Evolutionary conservation across 1,140 invertebrate genomes (phyloP), one percentile per base, ranked within the genome.

Genomic region (Drosophila miranda): DNA sequence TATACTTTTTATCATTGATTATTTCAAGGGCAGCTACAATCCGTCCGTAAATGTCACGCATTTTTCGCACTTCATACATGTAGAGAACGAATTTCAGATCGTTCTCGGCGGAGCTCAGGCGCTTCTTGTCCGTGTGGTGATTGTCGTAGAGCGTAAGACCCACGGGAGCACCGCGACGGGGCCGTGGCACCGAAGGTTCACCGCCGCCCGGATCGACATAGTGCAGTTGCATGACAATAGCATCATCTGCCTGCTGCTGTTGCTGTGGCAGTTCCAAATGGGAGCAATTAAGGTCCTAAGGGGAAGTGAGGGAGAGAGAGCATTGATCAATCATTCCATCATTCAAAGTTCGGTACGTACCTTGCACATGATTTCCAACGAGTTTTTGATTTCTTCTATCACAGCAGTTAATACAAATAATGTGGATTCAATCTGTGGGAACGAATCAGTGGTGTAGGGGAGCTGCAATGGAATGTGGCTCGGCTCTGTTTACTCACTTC

Each of bases 361-460:
- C 63, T 89, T 90, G 48, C 88, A 90, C 82, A 89, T 89, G 48
- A 80, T 88, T 64, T 89, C 87, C 50, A 90, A 55, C 46, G 88
- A 90, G 43, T 79, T 90, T 89, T 90, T 90, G 59, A 90, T 90
- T 89, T 90, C 87, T 50, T 90, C 88, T 75, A 88, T 79, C 63
- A 90, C 88, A 79, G 75, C 74, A 62, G 88, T 89, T 75, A 89
- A 75, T 73, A 84, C 80, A 56, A 82, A 68, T 76, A 90, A 78
- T 61, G 75, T 79, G 56, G 75, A 86, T 82, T 89, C 88, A 62
- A 90, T 90, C 88, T 90, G 54, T 8, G 30, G 19, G 1, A 19
- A 19, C 2, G 19, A 19, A 2, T 19, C 19, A 19, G 19, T 19
- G 2, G 19, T 19, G 19, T 19, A 19, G 19, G 19, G 19, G 19